Conservation (phyloP, 2,113 vertebrate species). For the Octodon degus region DNA sequence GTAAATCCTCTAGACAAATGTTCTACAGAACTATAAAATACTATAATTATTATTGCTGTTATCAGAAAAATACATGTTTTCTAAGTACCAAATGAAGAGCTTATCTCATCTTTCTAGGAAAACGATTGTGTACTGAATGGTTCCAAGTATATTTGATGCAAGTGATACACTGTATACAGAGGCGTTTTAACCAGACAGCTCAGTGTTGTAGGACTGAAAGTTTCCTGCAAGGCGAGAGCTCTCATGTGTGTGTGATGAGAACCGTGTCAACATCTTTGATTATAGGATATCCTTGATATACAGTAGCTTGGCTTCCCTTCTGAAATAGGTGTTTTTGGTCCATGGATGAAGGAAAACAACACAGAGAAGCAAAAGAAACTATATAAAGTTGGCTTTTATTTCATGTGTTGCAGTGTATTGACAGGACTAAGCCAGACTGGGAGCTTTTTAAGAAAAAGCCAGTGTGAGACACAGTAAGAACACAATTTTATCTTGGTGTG, state of each 20-base stretch:
- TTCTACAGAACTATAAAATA: slow-evolving; percentile 18
- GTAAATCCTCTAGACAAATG: slow-evolving; percentile 34
- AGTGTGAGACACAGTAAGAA: neutral
- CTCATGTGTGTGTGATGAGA: neutral
- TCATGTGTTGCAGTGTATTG: neutral
- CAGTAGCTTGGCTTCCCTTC: neutral
- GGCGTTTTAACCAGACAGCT: neutral
- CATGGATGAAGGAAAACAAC: neutral
- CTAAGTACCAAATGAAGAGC: neutral
- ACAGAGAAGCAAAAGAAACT: slow-evolving; percentile 6
- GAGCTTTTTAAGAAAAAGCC: neutral
- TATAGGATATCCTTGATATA: neutral
- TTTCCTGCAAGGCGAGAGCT: neutral
- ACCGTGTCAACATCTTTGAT: neutral
- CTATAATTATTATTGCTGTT: slow-evolving; percentile 51
- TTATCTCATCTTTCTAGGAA: slow-evolving; percentile 22
- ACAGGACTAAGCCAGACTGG: neutral
- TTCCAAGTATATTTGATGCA: slow-evolving; percentile 6
- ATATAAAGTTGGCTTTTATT: neutral
- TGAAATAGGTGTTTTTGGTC: neutral
- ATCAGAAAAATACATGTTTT: slow-evolving; percentile 55
- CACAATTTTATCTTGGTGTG: neutral
- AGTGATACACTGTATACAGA: neutral
- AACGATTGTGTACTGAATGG: neutral
- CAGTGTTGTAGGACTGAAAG: neutral